Conservation (phyloP, 2,797 vertebrate genomes). For the Graptemys geographica region DNA sequence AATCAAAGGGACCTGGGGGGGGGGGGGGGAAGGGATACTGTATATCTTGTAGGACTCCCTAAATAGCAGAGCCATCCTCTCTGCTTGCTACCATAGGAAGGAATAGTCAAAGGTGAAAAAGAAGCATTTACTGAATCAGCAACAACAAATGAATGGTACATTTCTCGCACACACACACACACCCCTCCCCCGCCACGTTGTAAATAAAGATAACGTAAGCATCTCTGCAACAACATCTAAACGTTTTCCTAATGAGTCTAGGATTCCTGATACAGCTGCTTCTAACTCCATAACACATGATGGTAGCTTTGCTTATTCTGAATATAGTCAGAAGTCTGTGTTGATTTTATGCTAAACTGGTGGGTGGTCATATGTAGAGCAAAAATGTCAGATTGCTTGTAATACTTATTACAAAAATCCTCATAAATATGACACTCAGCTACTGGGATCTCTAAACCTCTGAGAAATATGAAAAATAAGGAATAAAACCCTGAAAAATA, state of each 20-base stretch:
- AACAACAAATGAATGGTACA: neutral
- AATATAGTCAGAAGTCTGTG: neutral
- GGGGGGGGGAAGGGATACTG: neutral
- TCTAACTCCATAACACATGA: neutral
- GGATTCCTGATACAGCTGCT: neutral
- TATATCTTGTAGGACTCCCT: neutral
- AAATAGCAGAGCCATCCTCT: neutral
- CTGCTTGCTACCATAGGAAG: neutral
- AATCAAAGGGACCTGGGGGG: neutral
- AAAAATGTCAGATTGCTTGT: neutral
- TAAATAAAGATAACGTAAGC: neutral
- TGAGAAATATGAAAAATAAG: neutral
- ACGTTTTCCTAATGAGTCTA: neutral
- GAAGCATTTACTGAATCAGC: neutral
- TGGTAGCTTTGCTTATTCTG: neutral
- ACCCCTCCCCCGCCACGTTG: rapidly evolving
- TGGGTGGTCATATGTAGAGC: neutral
- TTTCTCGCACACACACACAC: neutral
- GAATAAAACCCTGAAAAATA: neutral
- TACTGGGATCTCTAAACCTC: neutral
- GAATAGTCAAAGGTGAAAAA: neutral
- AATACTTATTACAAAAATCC: neutral
- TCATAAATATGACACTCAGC: neutral
- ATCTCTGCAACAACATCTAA: neutral
- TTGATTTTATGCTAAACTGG: slow-evolving; percentile 1